Conservation (phyloP, 2,113 vertebrate genomes). For the Malurus melanocephalus region DNA sequence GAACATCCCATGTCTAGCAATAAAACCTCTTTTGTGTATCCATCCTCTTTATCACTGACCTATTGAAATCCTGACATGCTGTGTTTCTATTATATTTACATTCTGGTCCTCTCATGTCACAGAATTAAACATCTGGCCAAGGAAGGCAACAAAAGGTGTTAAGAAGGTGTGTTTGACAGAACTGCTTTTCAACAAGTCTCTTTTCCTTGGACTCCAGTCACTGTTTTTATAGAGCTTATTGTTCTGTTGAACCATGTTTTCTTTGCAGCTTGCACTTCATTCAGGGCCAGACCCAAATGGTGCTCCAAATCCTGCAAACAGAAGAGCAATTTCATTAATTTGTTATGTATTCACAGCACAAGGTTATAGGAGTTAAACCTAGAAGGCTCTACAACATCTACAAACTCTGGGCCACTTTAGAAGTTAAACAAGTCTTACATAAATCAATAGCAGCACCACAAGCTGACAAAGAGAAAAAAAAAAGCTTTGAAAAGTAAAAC, state of each 20-base stretch:
- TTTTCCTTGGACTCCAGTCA: slow-evolving; percentile 94
- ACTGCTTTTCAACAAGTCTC: slow-evolving; percentile 86
- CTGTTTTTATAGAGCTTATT: slow-evolving; percentile 97
- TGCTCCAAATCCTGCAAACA: slow-evolving; percentile 92
- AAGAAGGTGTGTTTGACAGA: slow-evolving; percentile 56
- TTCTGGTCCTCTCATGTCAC: slow-evolving; percentile 76
- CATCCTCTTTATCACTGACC: slow-evolving; percentile 66
- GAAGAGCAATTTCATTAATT: slow-evolving; percentile 7
- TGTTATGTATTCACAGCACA: neutral
- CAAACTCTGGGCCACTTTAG: neutral
- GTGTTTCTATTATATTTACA: slow-evolving; percentile 68
- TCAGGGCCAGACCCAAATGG: slow-evolving; percentile 91
- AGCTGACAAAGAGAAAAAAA: neutral
- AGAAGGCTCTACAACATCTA: neutral
- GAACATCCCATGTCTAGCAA: slow-evolving; percentile 71
- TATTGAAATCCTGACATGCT: slow-evolving; percentile 67
- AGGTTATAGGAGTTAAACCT: neutral
- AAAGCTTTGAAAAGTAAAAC: neutral
- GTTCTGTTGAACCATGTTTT: slow-evolving; percentile 99
- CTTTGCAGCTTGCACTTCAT: slow-evolving; percentile 95
- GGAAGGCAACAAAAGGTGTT: slow-evolving; percentile 79
- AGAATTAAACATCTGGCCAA: slow-evolving; percentile 78
- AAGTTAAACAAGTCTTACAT: neutral
- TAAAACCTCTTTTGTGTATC: slow-evolving; percentile 62
- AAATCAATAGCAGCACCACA: neutral